Evolutionary conservation across 30 jellyfish, hydroid and myxozoan species (phyloP).

Genomic region (Sanderia malayensis): DNA sequence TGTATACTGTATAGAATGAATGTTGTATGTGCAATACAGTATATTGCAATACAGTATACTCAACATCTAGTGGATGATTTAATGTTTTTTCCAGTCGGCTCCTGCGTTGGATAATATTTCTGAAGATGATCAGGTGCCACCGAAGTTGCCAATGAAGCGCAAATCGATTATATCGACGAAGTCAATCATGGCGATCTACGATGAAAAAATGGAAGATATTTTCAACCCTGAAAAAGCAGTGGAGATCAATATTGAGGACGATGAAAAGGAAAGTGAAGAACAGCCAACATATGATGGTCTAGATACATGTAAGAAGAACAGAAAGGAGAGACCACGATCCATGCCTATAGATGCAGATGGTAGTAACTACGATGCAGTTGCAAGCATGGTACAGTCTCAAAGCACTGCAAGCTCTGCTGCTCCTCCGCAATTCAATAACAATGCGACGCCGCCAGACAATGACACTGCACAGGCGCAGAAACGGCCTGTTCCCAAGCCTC

Average conservation of each 20-base stretch:
- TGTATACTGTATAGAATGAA: no score
- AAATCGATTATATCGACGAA: constrained; percentile 44
- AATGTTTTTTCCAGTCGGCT: constrained; percentile 85
- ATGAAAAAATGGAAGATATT: constrained; percentile 38
- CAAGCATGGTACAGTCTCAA: neutral
- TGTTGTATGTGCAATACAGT: no score
- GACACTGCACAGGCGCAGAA: constrained; percentile 8
- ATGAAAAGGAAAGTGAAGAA: constrained; percentile 6
- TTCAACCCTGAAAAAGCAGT: constrained; percentile 15
- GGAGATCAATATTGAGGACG: no score
- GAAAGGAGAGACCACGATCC: constrained; percentile 53
- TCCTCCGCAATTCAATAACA: no score
- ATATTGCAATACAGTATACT: no score
- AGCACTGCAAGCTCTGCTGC: neutral
- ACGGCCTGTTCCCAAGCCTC: constrained; percentile 62
- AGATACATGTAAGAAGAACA: constrained; percentile 1
- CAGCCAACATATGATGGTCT: neutral
- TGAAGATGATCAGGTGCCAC: constrained; percentile 80
- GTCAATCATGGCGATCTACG: constrained; percentile 31
- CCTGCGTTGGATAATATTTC: constrained; percentile 87
- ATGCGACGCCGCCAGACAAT: no score
- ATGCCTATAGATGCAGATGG: constrained; percentile 43
- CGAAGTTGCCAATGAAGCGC: constrained; percentile 78
- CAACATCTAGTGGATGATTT: no score
- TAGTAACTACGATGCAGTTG: neutral